Conservation (phyloP, 2,888 invertebrate genomes). For the Nycteola revayana region DNA sequence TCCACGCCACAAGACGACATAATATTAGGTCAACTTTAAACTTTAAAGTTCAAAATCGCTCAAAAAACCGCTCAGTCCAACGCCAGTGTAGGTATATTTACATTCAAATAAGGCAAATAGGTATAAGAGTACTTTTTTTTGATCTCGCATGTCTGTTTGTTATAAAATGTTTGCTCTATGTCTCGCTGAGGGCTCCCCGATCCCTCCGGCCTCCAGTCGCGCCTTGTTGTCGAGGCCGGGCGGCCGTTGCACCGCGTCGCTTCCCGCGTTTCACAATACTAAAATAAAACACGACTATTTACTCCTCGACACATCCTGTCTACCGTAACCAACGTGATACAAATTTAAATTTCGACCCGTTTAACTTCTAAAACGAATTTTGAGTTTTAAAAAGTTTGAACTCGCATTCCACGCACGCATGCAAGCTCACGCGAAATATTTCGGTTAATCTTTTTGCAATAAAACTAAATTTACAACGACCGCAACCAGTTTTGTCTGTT, state of each 20-base stretch:
- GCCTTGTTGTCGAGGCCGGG: constrained; percentile 60
- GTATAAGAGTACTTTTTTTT: constrained; percentile 38
- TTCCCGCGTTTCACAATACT: constrained; percentile 50
- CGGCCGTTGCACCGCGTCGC: constrained; percentile 55
- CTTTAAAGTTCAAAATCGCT: too few species aligned
- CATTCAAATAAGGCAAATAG: constrained; percentile 35
- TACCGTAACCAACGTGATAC: constrained; percentile 13
- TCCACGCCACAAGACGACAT: too few species aligned
- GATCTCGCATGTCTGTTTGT: constrained; percentile 50
- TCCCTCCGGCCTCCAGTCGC: constrained; percentile 59
- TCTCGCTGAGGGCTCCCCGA: constrained; percentile 49
- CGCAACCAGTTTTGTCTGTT: neutral
- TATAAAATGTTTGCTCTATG: constrained; percentile 60
- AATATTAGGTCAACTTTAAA: too few species aligned
- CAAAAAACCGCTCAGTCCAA: too few species aligned
- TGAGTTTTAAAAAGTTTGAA: constrained; percentile 17
- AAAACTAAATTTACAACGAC: constrained; percentile 3
- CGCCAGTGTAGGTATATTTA: constrained; percentile 24
- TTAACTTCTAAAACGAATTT: constrained; percentile 8
- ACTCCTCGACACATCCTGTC: constrained; percentile 34
- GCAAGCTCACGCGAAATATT: constrained; percentile 23
- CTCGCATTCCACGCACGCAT: constrained; percentile 26
- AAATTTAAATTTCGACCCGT: constrained; percentile 9
- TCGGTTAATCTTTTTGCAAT: constrained; percentile 6
- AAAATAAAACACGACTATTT: constrained; percentile 53